Evolutionary conservation across 2,797 vertebrate species (phyloP).

Genomic region (Paedocypris micromegethes): DNA sequence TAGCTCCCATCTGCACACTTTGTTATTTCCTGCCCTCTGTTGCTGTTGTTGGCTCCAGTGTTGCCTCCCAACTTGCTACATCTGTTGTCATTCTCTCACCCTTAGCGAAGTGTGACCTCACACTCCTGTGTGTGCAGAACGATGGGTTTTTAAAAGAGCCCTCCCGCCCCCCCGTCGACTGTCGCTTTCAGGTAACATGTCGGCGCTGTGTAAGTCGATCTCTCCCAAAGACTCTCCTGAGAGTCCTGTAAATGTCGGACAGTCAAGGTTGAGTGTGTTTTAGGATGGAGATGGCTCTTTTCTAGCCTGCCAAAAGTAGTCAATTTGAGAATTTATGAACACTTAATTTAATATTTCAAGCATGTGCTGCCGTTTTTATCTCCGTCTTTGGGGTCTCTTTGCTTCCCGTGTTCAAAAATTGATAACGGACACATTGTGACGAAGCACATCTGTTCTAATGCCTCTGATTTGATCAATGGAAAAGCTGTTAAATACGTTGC

Average conservation of each 20-base stretch:
- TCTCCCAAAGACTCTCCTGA: background rate
- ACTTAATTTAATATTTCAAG: background rate
- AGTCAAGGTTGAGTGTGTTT: constrained; percentile 17
- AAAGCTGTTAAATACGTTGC: constrained; percentile 43
- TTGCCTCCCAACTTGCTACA: constrained; percentile 45
- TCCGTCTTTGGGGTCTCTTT: constrained; percentile 9
- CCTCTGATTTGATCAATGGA: constrained; percentile 34
- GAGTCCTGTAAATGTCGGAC: constrained; percentile 5
- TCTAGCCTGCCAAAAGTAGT: background rate
- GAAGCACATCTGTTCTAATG: constrained; percentile 26
- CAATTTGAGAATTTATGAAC: background rate
- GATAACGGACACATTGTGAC: constrained; percentile 29
- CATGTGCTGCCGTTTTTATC: constrained; percentile 9
- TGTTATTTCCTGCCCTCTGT: constrained; percentile 35
- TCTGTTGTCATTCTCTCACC: constrained; percentile 54
- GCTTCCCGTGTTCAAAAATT: constrained; percentile 18
- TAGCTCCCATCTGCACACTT: constrained; percentile 31
- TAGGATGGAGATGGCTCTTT: constrained; percentile 6
- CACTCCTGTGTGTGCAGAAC: constrained; percentile 38
- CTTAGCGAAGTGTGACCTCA: constrained; percentile 44
- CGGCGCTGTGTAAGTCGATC: background rate
- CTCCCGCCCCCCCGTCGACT: constrained; percentile 4
- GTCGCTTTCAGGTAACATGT: constrained; percentile 5
- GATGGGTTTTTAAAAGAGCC: constrained; percentile 25
- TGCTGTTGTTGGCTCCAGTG: constrained; percentile 34